These are phyloP conservation scores for Unio pictorum DNA, from an alignment of 2,888 invertebrate genomes.

Conservation along the genomic window DNA sequence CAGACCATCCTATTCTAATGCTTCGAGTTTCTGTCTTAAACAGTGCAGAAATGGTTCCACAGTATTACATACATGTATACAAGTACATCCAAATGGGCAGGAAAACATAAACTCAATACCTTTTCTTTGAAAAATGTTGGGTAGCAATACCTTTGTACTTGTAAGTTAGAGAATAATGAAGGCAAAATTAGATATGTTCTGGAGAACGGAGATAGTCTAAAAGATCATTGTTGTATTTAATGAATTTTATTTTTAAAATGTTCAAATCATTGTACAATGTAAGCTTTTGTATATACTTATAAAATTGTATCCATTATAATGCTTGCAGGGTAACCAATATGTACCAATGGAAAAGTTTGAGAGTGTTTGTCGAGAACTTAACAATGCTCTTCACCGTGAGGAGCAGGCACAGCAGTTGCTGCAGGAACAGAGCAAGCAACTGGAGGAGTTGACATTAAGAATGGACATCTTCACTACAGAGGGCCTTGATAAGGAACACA, in stretches of 20 bases:
- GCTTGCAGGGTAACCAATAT: constrained; percentile 49
- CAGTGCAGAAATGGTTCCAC: no score
- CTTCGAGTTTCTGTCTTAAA: no score
- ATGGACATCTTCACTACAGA: constrained; percentile 57
- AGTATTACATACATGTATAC: no score
- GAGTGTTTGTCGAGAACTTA: constrained; percentile 63
- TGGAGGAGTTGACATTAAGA: constrained; percentile 55
- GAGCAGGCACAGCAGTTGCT: constrained; percentile 65
- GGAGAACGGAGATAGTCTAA: no score
- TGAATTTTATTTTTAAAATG: background rate
- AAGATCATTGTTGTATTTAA: no score
- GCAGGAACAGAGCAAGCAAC: constrained; percentile 63
- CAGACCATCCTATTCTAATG: no score
- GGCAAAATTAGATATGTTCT: no score
- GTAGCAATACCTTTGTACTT: no score
- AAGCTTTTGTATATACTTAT: background rate
- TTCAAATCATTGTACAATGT: background rate
- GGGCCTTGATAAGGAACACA: constrained; percentile 58
- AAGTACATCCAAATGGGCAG: no score
- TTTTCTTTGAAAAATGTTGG: no score
- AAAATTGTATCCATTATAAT: background rate
- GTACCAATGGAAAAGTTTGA: constrained; percentile 65
- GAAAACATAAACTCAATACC: no score
- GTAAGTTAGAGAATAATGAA: no score
- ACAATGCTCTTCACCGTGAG: constrained; percentile 62